Evolutionary conservation across 2,888 invertebrate genomes (phyloP).

Genomic region (Perizoma affinitatum): DNA sequence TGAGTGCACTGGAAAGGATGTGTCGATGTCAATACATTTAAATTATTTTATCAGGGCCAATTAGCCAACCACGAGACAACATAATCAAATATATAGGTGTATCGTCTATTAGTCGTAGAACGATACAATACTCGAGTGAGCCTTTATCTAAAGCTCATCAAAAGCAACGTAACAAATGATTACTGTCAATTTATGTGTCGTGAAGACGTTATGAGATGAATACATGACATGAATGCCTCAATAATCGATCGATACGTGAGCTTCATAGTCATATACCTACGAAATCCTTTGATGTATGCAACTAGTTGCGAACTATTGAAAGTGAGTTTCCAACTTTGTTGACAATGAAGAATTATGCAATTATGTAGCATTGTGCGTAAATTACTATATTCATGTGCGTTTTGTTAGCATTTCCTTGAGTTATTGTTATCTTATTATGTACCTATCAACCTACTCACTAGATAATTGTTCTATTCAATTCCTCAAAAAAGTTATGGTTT

Average conservation of each 20-base stretch:
- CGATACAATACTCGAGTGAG: conserved; percentile 34
- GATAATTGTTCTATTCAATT: conserved; percentile 5
- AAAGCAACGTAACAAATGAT: conserved; percentile 58
- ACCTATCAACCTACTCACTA: background rate
- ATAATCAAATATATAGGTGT: conserved; percentile 33
- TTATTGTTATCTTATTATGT: conserved; percentile 18
- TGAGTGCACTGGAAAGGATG: background rate
- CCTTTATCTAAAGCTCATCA: conserved; percentile 42
- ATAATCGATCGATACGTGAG: conserved; percentile 52
- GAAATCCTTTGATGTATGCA: conserved; percentile 52
- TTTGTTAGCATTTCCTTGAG: conserved; percentile 37
- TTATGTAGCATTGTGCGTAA: conserved; percentile 61
- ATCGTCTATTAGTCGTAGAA: conserved; percentile 16
- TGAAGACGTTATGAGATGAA: conserved; percentile 42
- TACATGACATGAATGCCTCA: conserved; percentile 52
- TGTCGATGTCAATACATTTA: conserved; percentile 10
- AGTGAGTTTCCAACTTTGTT: conserved; percentile 64
- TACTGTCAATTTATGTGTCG: conserved; percentile 59
- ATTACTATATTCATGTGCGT: conserved; percentile 48
- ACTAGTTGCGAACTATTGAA: conserved; percentile 58
- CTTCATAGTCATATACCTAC: conserved; percentile 43
- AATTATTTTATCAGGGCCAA: conserved; percentile 22
- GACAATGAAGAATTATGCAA: conserved; percentile 68
- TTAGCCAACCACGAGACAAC: conserved; percentile 28
- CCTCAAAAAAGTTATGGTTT: conserved; percentile 16